phyloP scores from a whole-genome alignment of 2,113 vertebrate species.

The Illadopsis cleaveri region DNA sequence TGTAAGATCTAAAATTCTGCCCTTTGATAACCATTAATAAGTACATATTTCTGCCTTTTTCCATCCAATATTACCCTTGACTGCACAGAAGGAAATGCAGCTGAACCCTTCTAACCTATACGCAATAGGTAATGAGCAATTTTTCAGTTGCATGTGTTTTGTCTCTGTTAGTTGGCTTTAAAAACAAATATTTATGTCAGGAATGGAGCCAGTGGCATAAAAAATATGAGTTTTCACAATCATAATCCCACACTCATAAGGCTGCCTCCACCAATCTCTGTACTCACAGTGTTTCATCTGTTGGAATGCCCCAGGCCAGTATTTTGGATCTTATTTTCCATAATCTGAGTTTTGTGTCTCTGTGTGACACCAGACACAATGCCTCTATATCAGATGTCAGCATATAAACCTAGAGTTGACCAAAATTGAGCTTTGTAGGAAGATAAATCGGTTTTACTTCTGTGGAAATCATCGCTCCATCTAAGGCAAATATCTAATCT shows the following conservation, averaged over 20 bases:
- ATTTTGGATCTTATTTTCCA: not conserved
- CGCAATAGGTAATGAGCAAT: not conserved
- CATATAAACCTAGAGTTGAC: not conserved
- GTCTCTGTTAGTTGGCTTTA: not conserved
- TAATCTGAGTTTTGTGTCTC: not conserved
- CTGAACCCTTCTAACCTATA: not conserved
- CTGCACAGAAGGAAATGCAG: not conserved
- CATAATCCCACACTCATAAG: not conserved
- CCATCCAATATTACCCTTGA: not conserved
- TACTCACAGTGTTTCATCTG: not conserved
- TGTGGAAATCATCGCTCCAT: not conserved
- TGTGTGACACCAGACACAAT: not conserved
- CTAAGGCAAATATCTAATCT: not conserved
- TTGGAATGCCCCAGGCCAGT: not conserved
- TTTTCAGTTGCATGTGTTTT: not conserved
- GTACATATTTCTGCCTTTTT: not conserved
- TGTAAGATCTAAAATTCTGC: not conserved
- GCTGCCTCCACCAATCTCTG: not conserved
- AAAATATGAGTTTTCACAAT: not conserved
- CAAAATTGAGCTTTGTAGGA: not conserved
- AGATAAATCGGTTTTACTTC: not conserved
- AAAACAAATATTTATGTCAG: not conserved
- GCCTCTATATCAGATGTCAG: not conserved
- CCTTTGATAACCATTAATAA: not conserved
- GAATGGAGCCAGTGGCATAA: not conserved